Base-by-base conservation (phyloP, 2,888 invertebrate genomes). In the Scaptomyza reducta region DNA sequence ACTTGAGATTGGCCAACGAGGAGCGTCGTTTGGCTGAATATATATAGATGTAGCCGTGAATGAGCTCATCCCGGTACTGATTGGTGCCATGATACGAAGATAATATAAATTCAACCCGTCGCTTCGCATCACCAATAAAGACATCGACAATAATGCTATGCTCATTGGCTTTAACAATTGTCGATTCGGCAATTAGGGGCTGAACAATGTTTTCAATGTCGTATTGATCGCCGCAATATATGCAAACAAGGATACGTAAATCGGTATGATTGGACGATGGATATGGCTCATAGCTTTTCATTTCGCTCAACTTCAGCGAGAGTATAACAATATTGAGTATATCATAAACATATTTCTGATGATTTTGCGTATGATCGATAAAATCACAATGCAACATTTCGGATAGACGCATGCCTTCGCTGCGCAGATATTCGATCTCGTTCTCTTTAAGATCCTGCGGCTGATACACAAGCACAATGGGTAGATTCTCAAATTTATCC, bases 181-280 rank as follows among this genome's bases (percentile, higher is more conserved):
- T 96, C 14, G 91, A 90, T 90, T 98, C 97, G 85, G 95, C 94
- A 61, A 98, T 93, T 65, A 99, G 92, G 0, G 98, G 98, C 14
- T 95, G 95, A 59, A 99, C 93, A 58, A 98, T 96, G 68, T 96
- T 96, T 91, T 98, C 98, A 45, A 97, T 95, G 0, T 96, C 96
- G 90, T 95, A 98, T 1, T 97, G 97, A 92, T 99, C 98, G 55
- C 98, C 98, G 92, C 99, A 99, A 92, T 98, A 97, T 95, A 98
- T 96, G 92, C 98, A 98, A 94, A 99, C 96, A 91, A 96, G 96
- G 91, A 98, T 96, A 85, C 97, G 95, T 14, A 92, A 71, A 75
- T 92, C 92, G 14, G 92, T 72, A 89, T 92, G 89, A 85, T 90
- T 91, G 70, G 77, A 62, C 44, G 91, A 88, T 60, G 90, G 89